A percentile compares a stretch with the other conserved stretches of the same genome.
phyloP scores from a whole-genome alignment of 2,113 vertebrate genomes.

The Notarius lentiginosus region DNA sequence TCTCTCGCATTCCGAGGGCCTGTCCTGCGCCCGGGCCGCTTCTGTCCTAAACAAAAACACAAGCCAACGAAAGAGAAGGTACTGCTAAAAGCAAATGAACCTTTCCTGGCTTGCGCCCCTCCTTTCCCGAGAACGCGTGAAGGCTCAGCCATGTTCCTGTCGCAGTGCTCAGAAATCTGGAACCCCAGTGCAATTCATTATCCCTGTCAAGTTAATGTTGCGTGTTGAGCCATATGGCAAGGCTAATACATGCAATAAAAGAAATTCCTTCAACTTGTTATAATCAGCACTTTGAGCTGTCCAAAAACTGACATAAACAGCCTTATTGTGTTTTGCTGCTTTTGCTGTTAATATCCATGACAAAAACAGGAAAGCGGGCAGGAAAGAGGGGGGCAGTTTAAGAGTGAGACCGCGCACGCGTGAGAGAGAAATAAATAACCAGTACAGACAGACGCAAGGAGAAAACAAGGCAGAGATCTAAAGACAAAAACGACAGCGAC shows the following conservation, averaged over 20 bases:
- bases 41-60: slow-evolving; percentile 47
- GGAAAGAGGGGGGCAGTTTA: slow-evolving; percentile 69
- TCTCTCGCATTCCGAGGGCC: slow-evolving; percentile 56
- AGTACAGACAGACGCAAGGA: not conserved
- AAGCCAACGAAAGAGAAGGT: slow-evolving; percentile 77
- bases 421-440: slow-evolving; percentile 41
- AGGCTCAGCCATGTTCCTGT: slow-evolving; percentile 42
- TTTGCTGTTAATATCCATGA: slow-evolving; percentile 79
- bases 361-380: slow-evolving; percentile 80
- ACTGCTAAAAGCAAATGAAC: slow-evolving; percentile 80
- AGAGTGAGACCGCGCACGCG: slow-evolving; percentile 61
- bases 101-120: slow-evolving; percentile 65
- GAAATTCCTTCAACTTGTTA: slow-evolving; percentile 87
- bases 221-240: slow-evolving; percentile 88
- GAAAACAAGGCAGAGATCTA: not conserved
- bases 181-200: slow-evolving; percentile 82
- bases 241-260: slow-evolving; percentile 83
- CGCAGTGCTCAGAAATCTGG: slow-evolving; percentile 45
- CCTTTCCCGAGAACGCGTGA: slow-evolving; percentile 18
- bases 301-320: slow-evolving; percentile 84
- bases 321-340: slow-evolving; percentile 83
- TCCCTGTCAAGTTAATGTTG: slow-evolving; percentile 91
- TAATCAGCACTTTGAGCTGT: slow-evolving; percentile 86
- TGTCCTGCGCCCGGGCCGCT: slow-evolving; percentile 38
- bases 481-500: not conserved